phyloP scores from a whole-genome alignment of 2,888 invertebrate species.

The Aleiodes leptofemur region DNA sequence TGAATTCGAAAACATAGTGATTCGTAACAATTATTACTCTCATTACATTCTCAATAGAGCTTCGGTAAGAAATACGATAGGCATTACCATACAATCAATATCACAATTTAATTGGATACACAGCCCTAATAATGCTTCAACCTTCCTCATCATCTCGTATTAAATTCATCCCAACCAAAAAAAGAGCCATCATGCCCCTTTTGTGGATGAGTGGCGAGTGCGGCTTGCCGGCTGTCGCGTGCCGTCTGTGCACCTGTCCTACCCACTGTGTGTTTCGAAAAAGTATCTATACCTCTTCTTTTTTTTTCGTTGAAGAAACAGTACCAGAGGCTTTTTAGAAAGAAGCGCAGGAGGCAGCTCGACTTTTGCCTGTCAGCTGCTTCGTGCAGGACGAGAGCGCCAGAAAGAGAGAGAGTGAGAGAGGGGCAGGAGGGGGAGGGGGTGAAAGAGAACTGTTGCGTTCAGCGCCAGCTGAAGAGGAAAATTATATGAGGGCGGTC shows the following conservation, averaged over 20 bases:
- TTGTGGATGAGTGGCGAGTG: slow-evolving; percentile 38
- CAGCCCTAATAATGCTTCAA: neutral
- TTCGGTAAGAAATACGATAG: neutral
- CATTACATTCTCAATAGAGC: neutral
- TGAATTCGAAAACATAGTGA: no score
- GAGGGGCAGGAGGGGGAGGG: no score
- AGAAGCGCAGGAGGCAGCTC: slow-evolving; percentile 50
- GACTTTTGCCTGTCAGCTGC: slow-evolving; percentile 63
- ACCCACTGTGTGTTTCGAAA: slow-evolving; percentile 55
- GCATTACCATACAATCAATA: neutral
- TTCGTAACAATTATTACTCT: no score
- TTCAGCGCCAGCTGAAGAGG: slow-evolving; percentile 62
- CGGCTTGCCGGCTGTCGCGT: slow-evolving; percentile 68
- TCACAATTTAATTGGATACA: slow-evolving; percentile 12
- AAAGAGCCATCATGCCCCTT: slow-evolving; percentile 2
- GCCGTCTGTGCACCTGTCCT: slow-evolving; percentile 66
- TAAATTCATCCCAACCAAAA: neutral
- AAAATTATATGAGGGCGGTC: slow-evolving; percentile 54
- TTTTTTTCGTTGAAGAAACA: no score
- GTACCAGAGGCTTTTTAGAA: no score
- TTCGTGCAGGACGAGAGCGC: neutral
- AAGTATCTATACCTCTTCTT: slow-evolving; percentile 20
- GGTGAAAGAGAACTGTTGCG: slow-evolving; percentile 36
- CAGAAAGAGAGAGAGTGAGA: no score
- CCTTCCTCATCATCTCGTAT: neutral